Evolutionary conservation across 1,140 invertebrate genomes (phyloP).

Genomic region (Scaptomyza graminum): DNA sequence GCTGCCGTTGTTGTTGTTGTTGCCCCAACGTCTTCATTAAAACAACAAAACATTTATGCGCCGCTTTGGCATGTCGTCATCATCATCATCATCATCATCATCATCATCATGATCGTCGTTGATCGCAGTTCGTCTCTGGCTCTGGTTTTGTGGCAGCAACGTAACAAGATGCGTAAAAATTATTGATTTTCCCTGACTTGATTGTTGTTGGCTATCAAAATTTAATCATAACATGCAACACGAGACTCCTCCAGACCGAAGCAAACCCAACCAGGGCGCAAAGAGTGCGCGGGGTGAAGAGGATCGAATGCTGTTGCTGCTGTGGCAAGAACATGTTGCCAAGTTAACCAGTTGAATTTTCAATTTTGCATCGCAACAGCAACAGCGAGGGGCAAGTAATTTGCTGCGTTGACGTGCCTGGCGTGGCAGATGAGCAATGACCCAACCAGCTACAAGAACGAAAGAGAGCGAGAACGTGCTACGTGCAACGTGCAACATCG

Average conservation of each 20-base stretch:
- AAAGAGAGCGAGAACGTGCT: background rate
- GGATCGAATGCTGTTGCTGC: conserved; percentile 2
- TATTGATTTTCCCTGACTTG: conserved; percentile 83
- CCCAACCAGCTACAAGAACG: conserved; percentile 23
- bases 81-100: conserved; percentile 5
- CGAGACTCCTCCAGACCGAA: conserved; percentile 6
- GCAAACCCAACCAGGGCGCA: background rate
- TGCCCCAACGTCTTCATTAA: conserved; percentile 74
- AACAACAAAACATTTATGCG: conserved; percentile 83
- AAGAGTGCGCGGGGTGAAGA: background rate
- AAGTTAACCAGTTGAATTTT: conserved; percentile 80
- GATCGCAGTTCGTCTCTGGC: conserved; percentile 31
- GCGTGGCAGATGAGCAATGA: conserved; percentile 80
- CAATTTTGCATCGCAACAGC: conserved; percentile 77
- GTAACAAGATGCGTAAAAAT: conserved; percentile 84
- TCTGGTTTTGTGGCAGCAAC: conserved; percentile 42
- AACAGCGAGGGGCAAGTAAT: conserved; percentile 57
- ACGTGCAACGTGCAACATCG: conserved; percentile 32
- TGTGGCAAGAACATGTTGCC: conserved; percentile 62
- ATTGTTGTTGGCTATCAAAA: conserved; percentile 82
- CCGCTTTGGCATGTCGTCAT: conserved; percentile 73
- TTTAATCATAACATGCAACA: conserved; percentile 81
- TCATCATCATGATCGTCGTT: conserved; percentile 11
- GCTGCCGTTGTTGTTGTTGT: conserved; percentile 6
- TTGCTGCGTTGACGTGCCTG: conserved; percentile 80